These are phyloP conservation scores for Gila robusta DNA, from an alignment of 2,797 vertebrate genomes.

Conservation along the genomic window DNA sequence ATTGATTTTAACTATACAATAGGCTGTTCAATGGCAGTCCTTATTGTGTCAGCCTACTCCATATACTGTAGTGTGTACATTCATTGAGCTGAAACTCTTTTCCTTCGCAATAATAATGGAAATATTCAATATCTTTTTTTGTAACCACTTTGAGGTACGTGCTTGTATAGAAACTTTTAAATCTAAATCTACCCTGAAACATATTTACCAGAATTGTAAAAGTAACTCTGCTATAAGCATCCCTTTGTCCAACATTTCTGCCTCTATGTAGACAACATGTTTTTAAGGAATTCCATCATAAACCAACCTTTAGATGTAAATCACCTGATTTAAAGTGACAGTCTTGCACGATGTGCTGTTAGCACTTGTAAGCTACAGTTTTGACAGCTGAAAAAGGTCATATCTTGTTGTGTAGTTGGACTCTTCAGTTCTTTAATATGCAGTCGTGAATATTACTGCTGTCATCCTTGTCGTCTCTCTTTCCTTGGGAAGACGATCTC, in stretches of 20 bases:
- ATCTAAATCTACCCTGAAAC: too few species aligned
- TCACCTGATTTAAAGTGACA: conserved; percentile 47
- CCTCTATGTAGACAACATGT: background rate
- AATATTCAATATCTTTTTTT: background rate
- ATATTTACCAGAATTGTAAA: background rate
- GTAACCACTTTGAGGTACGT: background rate
- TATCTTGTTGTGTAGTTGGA: conserved; percentile 66
- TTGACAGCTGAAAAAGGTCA: conserved; percentile 64
- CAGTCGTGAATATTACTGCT: conserved; percentile 63
- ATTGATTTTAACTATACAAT: background rate
- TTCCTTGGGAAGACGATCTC: conserved; percentile 69
- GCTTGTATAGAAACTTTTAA: background rate
- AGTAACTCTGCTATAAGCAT: background rate
- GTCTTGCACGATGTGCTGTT: conserved; percentile 23
- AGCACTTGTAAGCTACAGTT: conserved; percentile 48
- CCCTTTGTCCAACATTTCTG: background rate
- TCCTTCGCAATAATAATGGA: background rate
- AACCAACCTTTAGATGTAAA: conserved; percentile 33
- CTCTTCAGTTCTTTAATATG: conserved; percentile 72
- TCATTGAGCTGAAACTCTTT: background rate
- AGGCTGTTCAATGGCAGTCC: background rate
- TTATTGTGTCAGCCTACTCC: background rate
- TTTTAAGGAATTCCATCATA: conserved; percentile 25
- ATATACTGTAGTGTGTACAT: background rate
- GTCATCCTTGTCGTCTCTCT: conserved; percentile 71